Conservation (phyloP, 2,888 invertebrate species). For the Lasiommata megera region DNA sequence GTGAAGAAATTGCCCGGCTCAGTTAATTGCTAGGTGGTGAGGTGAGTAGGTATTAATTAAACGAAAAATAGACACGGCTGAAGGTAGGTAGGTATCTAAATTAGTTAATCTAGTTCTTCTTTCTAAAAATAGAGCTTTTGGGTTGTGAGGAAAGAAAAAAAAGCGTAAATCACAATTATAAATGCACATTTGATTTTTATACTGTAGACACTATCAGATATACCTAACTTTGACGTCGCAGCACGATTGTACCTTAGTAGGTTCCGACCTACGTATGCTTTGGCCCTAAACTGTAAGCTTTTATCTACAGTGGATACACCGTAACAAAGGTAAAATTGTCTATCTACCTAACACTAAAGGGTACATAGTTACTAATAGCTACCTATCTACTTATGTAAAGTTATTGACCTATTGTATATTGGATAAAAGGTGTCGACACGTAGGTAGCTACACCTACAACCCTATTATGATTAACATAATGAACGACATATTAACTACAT, state of each 20-base stretch:
- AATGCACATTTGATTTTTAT: too few relatives aligned
- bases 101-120: too few relatives aligned
- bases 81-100: not conserved
- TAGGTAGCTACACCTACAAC: too few relatives aligned
- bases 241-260: not conserved
- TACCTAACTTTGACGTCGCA: too few relatives aligned
- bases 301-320: too few relatives aligned
- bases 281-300: too few relatives aligned
- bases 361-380: too few relatives aligned
- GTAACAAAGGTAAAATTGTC: too few relatives aligned
- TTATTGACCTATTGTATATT: not conserved
- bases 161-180: too few relatives aligned
- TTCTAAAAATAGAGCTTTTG: not conserved
- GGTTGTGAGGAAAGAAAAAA: not conserved
- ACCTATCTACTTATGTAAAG: not conserved
- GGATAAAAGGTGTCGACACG: not conserved
- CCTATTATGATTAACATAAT: not conserved
- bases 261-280: not conserved
- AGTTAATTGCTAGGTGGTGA: not conserved
- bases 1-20: conserved; percentile 1
- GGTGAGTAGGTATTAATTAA: not conserved
- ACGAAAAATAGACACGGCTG: not conserved
- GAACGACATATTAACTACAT: too few relatives aligned
- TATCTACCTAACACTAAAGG: too few relatives aligned
- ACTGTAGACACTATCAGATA: too few relatives aligned